Conservation (phyloP, 2,113 vertebrate genomes). For the Callospermophilus lateralis region DNA sequence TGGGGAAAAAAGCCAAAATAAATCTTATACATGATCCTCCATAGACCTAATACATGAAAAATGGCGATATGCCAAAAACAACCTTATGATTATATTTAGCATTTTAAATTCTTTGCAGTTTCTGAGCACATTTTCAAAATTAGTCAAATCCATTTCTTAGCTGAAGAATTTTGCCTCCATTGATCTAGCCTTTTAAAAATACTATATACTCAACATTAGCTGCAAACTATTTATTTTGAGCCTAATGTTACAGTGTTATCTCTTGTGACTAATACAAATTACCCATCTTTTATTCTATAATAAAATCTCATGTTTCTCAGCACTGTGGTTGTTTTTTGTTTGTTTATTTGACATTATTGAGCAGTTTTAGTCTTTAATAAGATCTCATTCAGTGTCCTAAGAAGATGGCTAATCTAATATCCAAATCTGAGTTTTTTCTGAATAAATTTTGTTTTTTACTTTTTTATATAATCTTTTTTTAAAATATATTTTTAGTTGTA, state of each 20-base stretch:
- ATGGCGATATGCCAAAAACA: not conserved
- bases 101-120: not conserved
- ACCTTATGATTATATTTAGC: conserved; percentile 17
- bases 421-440: not conserved
- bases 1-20: not conserved
- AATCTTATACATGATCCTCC: not conserved
- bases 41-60: not conserved
- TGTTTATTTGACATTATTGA: not conserved
- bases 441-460: not conserved
- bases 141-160: conserved; percentile 46
- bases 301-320: not conserved
- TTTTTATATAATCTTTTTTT: too few species aligned
- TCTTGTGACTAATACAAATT: not conserved
- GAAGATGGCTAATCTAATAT: not conserved
- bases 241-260: conserved; percentile 1
- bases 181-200: conserved; percentile 24
- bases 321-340: not conserved
- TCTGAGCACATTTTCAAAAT: not conserved
- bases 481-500: too few species aligned
- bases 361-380: conserved; percentile 9
- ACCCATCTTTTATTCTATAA: conserved; percentile 1
- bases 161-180: conserved; percentile 32
- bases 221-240: conserved; percentile 22
- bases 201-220: not conserved
- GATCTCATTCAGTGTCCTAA: not conserved